Percentiles rank a stretch among this genome's conserved stretches.
phyloP scores from a whole-genome alignment of 2,797 vertebrate genomes.

The Botia almorhae region DNA sequence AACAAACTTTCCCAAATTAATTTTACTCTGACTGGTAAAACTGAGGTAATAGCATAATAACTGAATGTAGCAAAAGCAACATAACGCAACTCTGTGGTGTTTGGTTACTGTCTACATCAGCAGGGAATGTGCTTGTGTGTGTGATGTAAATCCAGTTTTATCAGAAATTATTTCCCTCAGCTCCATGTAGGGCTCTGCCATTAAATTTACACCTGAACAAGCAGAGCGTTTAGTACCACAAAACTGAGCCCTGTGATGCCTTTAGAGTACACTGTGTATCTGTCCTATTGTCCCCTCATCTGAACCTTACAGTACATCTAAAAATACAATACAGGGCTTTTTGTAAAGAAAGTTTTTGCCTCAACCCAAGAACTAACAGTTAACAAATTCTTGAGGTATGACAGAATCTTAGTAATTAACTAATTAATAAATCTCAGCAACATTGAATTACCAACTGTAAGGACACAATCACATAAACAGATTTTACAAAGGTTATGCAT shows the following conservation, averaged over 20 bases:
- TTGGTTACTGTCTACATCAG: not conserved
- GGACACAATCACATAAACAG: not conserved
- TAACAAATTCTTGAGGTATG: too few relatives aligned
- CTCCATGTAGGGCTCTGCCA: not conserved
- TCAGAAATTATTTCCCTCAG: not conserved
- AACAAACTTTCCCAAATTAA: too few relatives aligned
- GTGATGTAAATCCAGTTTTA: not conserved
- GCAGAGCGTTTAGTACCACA: slow-evolving; percentile 26
- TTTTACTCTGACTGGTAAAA: too few relatives aligned
- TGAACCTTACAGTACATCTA: slow-evolving; percentile 1
- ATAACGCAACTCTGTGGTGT: not conserved
- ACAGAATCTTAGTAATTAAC: too few relatives aligned
- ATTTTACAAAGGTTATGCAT: not conserved
- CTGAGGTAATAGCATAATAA: not conserved
- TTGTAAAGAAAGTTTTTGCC: not conserved
- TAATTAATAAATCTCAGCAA: too few relatives aligned
- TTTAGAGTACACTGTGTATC: not conserved
- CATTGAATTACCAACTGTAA: not conserved
- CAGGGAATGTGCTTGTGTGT: slow-evolving; percentile 1
- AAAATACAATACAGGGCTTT: not conserved
- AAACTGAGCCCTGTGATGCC: not conserved
- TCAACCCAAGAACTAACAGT: not conserved
- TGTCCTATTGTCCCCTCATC: not conserved
- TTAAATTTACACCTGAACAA: slow-evolving; percentile 45
- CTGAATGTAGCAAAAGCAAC: not conserved